Conservation (phyloP, 2,113 vertebrate species). For the Loxodonta africana region DNA sequence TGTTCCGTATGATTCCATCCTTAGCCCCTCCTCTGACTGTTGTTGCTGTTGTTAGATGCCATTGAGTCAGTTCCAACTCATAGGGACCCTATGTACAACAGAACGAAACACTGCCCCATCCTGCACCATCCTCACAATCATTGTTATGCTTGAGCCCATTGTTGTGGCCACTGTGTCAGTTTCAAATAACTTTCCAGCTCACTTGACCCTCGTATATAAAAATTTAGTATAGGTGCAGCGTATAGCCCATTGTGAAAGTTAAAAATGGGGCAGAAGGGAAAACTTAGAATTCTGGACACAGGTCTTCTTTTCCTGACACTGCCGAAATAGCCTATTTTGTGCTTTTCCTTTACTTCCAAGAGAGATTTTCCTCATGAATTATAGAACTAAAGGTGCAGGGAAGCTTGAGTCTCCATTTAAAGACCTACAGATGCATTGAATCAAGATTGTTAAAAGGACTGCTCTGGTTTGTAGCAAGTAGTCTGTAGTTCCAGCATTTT, state of each 20-base stretch:
- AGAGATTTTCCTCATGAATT: constrained; percentile 31
- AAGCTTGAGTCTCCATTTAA: constrained; percentile 4
- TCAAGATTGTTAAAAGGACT: constrained; percentile 32
- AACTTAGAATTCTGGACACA: neutral
- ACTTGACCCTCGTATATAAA: neutral
- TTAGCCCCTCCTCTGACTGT: neutral
- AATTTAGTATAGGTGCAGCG: constrained; percentile 14
- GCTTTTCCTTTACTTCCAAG: constrained; percentile 45
- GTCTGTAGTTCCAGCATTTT: neutral
- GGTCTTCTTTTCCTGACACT: neutral
- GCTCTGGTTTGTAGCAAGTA: neutral
- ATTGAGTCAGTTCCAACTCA: too few species aligned
- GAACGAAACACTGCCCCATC: too few species aligned
- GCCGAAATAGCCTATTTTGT: constrained; percentile 30
- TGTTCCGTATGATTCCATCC: neutral
- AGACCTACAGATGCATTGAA: neutral
- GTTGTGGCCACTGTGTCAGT: neutral
- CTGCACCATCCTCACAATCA: too few species aligned
- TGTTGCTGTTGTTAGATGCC: too few species aligned
- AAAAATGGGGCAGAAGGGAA: neutral
- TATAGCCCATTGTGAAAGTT: neutral
- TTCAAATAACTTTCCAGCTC: constrained; percentile 54
- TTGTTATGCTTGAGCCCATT: too few species aligned
- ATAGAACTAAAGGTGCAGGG: neutral
- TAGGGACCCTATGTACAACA: too few species aligned